These are phyloP conservation scores for Ochotona princeps DNA, from an alignment of 2,113 vertebrate genomes.

Conservation along the genomic window DNA sequence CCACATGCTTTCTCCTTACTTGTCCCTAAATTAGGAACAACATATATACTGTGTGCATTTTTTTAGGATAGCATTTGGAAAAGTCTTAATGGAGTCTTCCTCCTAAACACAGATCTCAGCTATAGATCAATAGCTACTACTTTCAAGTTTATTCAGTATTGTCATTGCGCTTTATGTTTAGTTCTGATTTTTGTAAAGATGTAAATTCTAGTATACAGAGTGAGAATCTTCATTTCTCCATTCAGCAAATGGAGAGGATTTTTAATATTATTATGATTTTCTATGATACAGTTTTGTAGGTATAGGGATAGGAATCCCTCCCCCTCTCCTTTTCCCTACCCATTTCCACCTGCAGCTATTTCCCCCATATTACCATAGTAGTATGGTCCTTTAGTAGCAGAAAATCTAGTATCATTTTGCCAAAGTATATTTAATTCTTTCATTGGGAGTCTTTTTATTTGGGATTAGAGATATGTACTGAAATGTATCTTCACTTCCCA, in stretches of 20 bases:
- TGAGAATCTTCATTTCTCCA: constrained; percentile 16
- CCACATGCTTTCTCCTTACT: background rate
- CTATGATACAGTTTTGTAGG: no score
- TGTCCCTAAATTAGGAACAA: background rate
- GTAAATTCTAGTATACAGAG: background rate
- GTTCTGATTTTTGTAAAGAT: constrained; percentile 23
- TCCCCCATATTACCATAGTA: no score
- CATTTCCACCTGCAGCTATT: no score
- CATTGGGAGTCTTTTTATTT: no score
- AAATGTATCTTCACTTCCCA: no score
- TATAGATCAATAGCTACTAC: background rate
- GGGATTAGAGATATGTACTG: no score
- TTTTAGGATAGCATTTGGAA: constrained; percentile 30
- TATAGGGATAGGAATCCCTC: no score
- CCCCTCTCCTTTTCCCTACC: no score
- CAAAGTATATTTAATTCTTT: no score
- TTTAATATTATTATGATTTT: no score
- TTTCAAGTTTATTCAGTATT: background rate
- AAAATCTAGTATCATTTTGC: no score
- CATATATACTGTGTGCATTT: background rate
- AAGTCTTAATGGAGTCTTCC: background rate
- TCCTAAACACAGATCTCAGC: constrained; percentile 19
- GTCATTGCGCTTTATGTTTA: constrained; percentile 13
- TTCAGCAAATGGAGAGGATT: background rate
- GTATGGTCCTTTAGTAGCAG: no score